phyloP scores from a whole-genome alignment of 1,140 invertebrate species.

The Caenorhabditis tropicalis region DNA sequence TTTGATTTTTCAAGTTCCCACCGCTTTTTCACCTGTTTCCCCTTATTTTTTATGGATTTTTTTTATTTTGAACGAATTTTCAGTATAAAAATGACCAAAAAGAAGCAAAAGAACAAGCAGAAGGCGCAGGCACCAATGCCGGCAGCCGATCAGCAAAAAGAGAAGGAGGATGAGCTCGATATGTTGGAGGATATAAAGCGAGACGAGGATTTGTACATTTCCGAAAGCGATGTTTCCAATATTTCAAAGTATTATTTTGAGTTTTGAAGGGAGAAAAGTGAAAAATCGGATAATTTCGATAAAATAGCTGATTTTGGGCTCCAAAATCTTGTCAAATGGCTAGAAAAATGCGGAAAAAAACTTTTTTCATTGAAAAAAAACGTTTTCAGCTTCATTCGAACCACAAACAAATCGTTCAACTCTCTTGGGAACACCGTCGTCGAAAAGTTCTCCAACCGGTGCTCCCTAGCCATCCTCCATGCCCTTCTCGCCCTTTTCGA shows the following conservation, averaged over 20 bases:
- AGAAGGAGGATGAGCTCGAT: conserved; percentile 2
- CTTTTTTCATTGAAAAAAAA: neutral
- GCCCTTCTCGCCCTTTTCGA: neutral
- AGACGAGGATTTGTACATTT: conserved; percentile 16
- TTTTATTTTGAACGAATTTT: no score
- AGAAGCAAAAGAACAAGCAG: neutral
- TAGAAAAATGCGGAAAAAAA: neutral
- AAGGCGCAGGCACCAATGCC: neutral
- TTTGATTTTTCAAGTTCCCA: neutral
- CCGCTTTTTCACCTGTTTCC: neutral
- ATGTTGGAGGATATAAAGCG: conserved; percentile 29
- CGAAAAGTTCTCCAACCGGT: neutral
- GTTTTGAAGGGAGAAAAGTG: neutral
- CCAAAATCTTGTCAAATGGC: no score
- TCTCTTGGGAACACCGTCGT: neutral
- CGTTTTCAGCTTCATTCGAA: neutral
- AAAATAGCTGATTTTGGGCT: neutral
- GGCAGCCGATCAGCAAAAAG: neutral
- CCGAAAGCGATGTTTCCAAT: neutral
- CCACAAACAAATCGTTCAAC: conserved; percentile 7
- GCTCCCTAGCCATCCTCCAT: neutral
- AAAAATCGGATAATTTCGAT: neutral
- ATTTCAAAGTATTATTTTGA: conserved; percentile 1
- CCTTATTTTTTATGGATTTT: neutral
- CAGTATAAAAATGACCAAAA: neutral